phyloP scores from a whole-genome alignment of 2,113 vertebrate species.

The Lamprologus speciosus region DNA sequence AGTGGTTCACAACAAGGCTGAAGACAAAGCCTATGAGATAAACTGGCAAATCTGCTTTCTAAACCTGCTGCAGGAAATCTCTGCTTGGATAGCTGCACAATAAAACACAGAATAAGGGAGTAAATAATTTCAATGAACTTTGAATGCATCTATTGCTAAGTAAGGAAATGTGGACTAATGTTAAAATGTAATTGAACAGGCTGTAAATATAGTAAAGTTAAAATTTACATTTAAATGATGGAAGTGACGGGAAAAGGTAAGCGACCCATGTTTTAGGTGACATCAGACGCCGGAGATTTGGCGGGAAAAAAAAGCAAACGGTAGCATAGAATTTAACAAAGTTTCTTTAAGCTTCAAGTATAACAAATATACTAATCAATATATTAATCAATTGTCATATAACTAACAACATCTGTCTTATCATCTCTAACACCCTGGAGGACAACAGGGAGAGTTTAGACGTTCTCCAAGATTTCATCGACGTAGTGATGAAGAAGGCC shows the following conservation, averaged over 20 bases:
- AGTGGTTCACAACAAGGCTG: constrained; percentile 22
- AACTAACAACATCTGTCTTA: not conserved
- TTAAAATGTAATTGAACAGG: not conserved
- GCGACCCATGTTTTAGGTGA: not conserved
- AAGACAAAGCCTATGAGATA: constrained; percentile 34
- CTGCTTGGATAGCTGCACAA: not conserved
- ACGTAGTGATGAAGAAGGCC: not conserved
- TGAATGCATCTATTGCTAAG: constrained; percentile 4
- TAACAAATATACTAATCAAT: not conserved
- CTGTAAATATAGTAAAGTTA: not conserved
- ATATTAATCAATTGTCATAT: not conserved
- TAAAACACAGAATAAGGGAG: constrained; percentile 11
- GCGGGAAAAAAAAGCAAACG: not conserved
- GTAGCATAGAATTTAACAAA: not conserved
- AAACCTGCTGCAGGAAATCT: constrained; percentile 30
- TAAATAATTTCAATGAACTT: constrained; percentile 37
- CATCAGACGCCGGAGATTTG: not conserved
- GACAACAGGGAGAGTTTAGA: not conserved
- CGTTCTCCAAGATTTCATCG: not conserved
- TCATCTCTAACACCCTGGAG: not conserved
- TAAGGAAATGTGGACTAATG: not conserved
- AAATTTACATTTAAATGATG: not conserved
- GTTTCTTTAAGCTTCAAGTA: not conserved
- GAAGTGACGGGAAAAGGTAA: not conserved
- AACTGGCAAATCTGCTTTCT: constrained; percentile 34